Percentiles rank a stretch among this genome's conserved stretches.
Conservation (phyloP, 2,113 vertebrate genomes). For the Rissa tridactyla region DNA sequence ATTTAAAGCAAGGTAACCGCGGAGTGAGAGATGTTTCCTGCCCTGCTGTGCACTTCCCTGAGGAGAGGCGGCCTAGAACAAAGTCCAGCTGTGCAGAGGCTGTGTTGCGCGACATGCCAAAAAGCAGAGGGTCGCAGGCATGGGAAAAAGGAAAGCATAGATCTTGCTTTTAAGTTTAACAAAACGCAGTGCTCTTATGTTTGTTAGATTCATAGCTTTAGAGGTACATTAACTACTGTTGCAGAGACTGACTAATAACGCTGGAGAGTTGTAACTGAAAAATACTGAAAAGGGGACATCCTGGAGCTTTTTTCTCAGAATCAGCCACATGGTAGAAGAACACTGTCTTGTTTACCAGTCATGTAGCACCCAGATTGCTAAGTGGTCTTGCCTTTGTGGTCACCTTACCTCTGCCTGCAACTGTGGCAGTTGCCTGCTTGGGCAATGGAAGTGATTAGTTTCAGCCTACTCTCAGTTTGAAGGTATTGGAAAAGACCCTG, state of each 20-base stretch:
- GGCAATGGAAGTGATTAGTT: not conserved
- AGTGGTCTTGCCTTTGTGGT: not conserved
- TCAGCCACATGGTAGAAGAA: not conserved
- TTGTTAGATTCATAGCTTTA: not conserved
- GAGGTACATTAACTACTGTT: not conserved
- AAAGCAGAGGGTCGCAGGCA: not conserved
- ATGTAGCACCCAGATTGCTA: not conserved
- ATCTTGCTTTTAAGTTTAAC: not conserved
- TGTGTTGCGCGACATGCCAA: not conserved
- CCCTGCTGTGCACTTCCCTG: not conserved
- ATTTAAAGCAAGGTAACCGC: not conserved
- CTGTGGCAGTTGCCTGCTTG: not conserved
- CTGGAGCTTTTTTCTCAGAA: not conserved
- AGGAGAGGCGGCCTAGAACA: not conserved
- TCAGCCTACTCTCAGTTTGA: not conserved
- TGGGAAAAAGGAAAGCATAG: not conserved
- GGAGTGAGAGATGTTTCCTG: slow-evolving; percentile 4
- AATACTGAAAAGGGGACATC: not conserved
- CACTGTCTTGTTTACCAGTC: not conserved
- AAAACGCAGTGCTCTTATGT: not conserved
- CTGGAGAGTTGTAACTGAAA: not conserved
- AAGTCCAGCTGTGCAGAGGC: slow-evolving; percentile 27
- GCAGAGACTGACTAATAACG: not conserved
- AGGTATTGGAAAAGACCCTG: not conserved
- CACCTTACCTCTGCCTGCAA: not conserved